A percentile compares a stretch with the other conserved stretches of the same genome.
Evolutionary conservation across 2,113 vertebrate species (phyloP).

Genomic region (Gobius niger): DNA sequence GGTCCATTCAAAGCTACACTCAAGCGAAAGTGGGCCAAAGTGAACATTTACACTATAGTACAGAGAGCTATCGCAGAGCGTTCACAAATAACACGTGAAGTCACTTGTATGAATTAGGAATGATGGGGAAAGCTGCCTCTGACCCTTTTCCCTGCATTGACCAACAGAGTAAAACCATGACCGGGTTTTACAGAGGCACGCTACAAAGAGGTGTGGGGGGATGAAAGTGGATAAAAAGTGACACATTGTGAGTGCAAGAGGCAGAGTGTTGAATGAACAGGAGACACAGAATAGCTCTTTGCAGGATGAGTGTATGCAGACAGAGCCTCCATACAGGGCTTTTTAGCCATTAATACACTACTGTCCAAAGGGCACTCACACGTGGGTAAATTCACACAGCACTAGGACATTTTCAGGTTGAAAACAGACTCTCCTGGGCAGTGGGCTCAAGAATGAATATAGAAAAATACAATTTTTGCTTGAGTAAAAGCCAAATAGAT

Average conservation of each 20-base stretch:
- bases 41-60: constrained; percentile 27
- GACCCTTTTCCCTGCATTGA: constrained; percentile 42
- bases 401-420: constrained; percentile 4
- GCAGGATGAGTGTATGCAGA: constrained; percentile 63
- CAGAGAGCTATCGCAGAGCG: constrained; percentile 28
- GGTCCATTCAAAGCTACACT: constrained; percentile 28
- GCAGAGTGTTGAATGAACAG: constrained; percentile 41
- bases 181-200: constrained; percentile 33
- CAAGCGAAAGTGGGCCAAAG: constrained; percentile 36
- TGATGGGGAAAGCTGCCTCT: constrained; percentile 36
- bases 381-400: constrained; percentile 14
- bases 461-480: too few species aligned
- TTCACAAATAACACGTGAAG: constrained; percentile 43
- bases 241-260: constrained; percentile 51
- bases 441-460: not conserved
- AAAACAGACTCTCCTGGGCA: not conserved
- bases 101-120: constrained; percentile 65
- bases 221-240: constrained; percentile 43
- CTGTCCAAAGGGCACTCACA: constrained; percentile 5
- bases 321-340: constrained; percentile 41
- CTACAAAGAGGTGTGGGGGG: constrained; percentile 17
- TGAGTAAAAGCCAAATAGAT: too few species aligned
- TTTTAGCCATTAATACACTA: constrained; percentile 49
- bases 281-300: constrained; percentile 74
- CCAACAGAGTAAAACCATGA: constrained; percentile 38